Conservation (phyloP, 35 echinoderm and acorn worm genomes). For the Nesometra sesokonis region DNA sequence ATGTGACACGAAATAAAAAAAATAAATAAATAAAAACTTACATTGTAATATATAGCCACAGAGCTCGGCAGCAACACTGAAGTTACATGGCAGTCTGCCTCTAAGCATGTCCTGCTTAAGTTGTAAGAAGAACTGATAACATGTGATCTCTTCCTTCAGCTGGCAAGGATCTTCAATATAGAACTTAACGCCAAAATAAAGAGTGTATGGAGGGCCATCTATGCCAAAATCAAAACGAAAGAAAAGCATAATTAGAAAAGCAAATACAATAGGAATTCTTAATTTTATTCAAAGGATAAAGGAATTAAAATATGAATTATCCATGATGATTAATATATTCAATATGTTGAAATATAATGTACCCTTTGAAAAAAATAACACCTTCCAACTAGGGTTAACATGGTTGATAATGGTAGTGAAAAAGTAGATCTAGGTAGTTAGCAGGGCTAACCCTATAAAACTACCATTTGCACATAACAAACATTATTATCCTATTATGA, state of each 20-base stretch:
- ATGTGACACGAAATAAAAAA: no score
- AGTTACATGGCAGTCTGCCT: slow-evolving; percentile 62
- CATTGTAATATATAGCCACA: slow-evolving; percentile 78
- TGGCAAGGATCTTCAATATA: slow-evolving; percentile 94
- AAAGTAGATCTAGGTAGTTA: no score
- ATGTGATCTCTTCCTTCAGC: slow-evolving; percentile 84
- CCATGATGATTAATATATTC: background rate
- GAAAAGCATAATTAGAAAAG: background rate
- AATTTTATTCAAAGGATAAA: background rate
- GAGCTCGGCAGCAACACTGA: slow-evolving; percentile 47
- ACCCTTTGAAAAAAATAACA: no score
- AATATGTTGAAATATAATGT: background rate
- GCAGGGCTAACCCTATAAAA: no score
- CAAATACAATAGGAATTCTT: background rate
- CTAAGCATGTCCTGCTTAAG: slow-evolving; percentile 82
- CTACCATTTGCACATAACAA: no score
- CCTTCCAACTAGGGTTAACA: no score
- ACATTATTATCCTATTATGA: no score
- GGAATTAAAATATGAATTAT: background rate
- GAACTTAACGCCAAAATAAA: slow-evolving; percentile 98
- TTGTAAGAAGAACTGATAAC: slow-evolving; percentile 86
- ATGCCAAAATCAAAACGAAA: background rate
- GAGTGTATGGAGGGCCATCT: slow-evolving; percentile 64
- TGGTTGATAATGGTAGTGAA: no score
- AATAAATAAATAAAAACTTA: slow-evolving; percentile 63